Evolutionary conservation across 2,888 invertebrate genomes (phyloP), one percentile per base, ranked within the genome.

Genomic region (Rhopalosiphum nymphaeae): DNA sequence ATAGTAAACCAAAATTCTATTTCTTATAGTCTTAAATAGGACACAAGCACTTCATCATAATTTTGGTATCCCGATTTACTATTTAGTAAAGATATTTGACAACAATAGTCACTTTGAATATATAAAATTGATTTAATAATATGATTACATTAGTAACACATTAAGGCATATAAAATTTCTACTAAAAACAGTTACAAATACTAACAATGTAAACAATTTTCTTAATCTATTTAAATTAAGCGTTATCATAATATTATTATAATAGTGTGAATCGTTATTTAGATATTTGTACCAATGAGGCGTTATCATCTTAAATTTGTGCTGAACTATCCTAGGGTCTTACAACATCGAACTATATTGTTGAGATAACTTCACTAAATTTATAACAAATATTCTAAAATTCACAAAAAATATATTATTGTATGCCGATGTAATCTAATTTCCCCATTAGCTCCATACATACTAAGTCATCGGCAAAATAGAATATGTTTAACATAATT

Each of bases 301-400:
- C 16, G 7, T 16, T 67, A 5, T 67, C n/a, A 67, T 67, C n/a
- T 67, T 1, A 67, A 67, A n/a, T n/a, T 26, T 67, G 5, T 67
- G 67, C 16, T 67, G 16, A n/a, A 67, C 36, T 67, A 36, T 36
- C 7, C 36, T 67, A 36, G 16, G n/a, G 29, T 67, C 61, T 29
- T 13, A 67, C n/a, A 13, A 4, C n/a, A 29, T 13, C n/a, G 1
- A 67, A 67, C 61, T 67, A 67, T 67, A 67, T 67, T n/a, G n/a
- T 67, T 67, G 61, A 67, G 61, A 67, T 67, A n/a, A 67, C n/a
- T 67, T 67, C n/a, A 67, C n/a, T 67, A 67, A n/a, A 67, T 67
- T 0, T 36, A 67, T 67, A 21, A 67, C 1, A 67, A 67, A 61
- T 10, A 67, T 16, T 67, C 67, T n/a, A 21, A 4, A 13, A 2